A percentile compares a stretch with the other conserved stretches of the same genome.
phyloP scores from a whole-genome alignment of 2,113 vertebrate species.

The Chaetorhynchus papuensis region DNA sequence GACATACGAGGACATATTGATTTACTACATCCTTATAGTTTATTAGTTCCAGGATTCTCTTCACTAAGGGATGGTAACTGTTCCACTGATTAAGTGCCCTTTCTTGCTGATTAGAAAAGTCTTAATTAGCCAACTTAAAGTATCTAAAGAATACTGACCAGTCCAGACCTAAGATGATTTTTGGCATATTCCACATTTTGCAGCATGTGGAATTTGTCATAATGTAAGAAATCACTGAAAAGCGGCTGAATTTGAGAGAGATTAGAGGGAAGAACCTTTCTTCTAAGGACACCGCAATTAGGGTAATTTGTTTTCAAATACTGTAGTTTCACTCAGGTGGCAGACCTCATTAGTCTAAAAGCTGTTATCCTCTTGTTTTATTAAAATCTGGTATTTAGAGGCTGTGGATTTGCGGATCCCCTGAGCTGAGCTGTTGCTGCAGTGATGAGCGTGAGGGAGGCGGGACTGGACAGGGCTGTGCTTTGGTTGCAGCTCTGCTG shows the following conservation, averaged over 20 bases:
- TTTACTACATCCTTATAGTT: neutral
- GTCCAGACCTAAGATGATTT: neutral
- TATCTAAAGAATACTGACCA: neutral
- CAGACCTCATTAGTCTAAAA: neutral
- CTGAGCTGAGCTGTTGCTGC: neutral
- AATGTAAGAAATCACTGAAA: neutral
- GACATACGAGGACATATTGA: neutral
- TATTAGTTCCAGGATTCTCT: neutral
- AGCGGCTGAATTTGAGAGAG: neutral
- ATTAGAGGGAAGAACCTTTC: neutral
- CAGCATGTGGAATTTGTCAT: neutral
- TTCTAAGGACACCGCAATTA: neutral
- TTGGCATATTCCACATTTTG: neutral
- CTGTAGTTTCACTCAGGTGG: neutral
- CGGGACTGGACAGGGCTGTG: rapidly evolving
- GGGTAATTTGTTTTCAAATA: neutral
- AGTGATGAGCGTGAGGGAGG: neutral
- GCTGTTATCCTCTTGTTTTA: neutral
- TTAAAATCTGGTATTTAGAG: neutral
- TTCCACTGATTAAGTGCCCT: neutral
- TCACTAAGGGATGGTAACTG: neutral
- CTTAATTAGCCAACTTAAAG: neutral
- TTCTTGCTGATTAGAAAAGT: neutral
- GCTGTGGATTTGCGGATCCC: neutral
- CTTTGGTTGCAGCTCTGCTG: neutral